Evolutionary conservation across 2,113 vertebrate genomes (phyloP), one percentile per base, ranked within the genome.

Genomic region (Prolemur simus): DNA sequence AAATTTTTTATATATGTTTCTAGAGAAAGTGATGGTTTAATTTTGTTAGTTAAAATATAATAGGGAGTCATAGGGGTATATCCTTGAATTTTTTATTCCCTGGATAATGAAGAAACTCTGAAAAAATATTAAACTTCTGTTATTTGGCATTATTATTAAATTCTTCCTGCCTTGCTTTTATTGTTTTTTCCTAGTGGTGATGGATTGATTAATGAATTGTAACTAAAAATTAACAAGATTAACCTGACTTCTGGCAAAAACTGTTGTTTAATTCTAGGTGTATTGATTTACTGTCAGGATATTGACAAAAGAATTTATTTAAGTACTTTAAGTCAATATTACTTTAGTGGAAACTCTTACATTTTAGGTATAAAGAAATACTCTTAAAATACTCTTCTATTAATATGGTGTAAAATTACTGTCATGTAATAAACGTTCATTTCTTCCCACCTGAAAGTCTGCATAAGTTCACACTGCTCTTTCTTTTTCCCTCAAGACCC

Each of bases 281-380:
- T 98, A 99, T 99, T 99, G 99, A 99, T 99, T 99, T 99, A 94
- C 98, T 98, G 98, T 99, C 98, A 97, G 97, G 96, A 96, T 98
- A 98, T 98, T 98, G 99, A 99, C 98, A 98, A 98, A 98, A 98
- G 98, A 98, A 99, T 99, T 99, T 98, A 98, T 99, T 98, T 98
- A 99, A 99, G 98, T 98, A 98, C 98, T 98, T 98, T 97, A 98
- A 98, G 98, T 99, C 98, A 98, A 98, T 98, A 98, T 98, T 98
- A 98, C 98, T 98, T 98, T 96, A 98, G 95, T 93, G 95, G 86
- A 96, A 98, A 97, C 90, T 93, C 96, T 97, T 97, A 97, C 91
- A 92, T 98, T 95, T 98, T 98, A 98, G 92, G 95, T 97, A 96
- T 80, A 97, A 98, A 97, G 94, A 98, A 98, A 98, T 97, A 94